Conservation (phyloP, 2,113 vertebrate genomes). For the Poicephalus meyeri region DNA sequence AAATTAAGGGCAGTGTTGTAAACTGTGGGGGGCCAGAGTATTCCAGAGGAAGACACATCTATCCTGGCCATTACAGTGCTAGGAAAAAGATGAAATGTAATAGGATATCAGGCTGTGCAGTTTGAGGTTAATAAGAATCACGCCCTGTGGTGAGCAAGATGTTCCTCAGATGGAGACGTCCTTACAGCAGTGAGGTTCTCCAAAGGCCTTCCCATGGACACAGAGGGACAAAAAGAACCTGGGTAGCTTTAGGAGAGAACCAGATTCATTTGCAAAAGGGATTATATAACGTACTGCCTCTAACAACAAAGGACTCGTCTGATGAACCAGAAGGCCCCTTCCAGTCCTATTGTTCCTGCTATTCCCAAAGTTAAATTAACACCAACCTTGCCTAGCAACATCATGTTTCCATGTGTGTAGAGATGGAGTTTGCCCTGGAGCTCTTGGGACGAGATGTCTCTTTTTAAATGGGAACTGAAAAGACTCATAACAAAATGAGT, state of each 20-base stretch:
- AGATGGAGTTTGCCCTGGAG: slow-evolving; percentile 1
- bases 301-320: slow-evolving; percentile 47
- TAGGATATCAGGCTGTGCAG: neutral
- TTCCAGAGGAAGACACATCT: neutral
- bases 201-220: neutral
- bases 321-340: slow-evolving; percentile 65
- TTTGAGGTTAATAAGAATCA: neutral
- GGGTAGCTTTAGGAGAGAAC: slow-evolving; percentile 1
- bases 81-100: neutral
- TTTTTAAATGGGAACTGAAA: slow-evolving; percentile 44
- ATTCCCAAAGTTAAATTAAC: slow-evolving; percentile 57
- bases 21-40: neutral
- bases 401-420: neutral
- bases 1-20: neutral
- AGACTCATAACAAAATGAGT: neutral
- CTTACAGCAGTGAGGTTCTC: neutral
- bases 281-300: slow-evolving; percentile 29
- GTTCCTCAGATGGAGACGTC: neutral
- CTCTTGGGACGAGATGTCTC: neutral
- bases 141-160: neutral
- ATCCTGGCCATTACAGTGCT: neutral
- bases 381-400: slow-evolving; percentile 50
- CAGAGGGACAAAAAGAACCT: slow-evolving; percentile 36
- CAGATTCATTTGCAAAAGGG: neutral
- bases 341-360: slow-evolving; percentile 33